Conservation (phyloP, 2,888 invertebrate species). For the Sisyra terminalis region DNA sequence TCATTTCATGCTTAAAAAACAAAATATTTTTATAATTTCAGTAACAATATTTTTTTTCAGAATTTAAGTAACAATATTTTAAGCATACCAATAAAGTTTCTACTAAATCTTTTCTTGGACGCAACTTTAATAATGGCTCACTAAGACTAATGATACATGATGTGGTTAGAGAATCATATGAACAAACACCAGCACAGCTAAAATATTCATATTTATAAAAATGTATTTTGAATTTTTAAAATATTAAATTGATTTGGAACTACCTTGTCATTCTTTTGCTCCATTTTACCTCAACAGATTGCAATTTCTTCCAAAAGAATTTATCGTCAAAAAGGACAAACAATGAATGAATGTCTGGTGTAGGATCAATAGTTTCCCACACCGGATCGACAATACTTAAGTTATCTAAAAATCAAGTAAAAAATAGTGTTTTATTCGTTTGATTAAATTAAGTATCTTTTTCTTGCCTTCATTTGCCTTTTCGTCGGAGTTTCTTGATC, state of each 20-base stretch:
- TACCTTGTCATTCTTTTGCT: slow-evolving; percentile 72
- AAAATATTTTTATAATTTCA: too few relatives aligned
- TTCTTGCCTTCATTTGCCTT: too few relatives aligned
- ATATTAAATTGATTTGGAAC: too few relatives aligned
- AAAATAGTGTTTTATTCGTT: too few relatives aligned
- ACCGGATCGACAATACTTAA: slow-evolving; percentile 39
- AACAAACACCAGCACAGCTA: slow-evolving; percentile 36
- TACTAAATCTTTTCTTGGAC: slow-evolving; percentile 87
- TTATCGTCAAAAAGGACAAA: slow-evolving; percentile 73
- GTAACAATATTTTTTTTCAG: too few relatives aligned
- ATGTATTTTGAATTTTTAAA: too few relatives aligned
- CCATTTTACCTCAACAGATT: slow-evolving; percentile 79
- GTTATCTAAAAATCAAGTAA: too few relatives aligned
- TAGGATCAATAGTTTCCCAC: slow-evolving; percentile 84
- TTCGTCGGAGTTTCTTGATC: too few relatives aligned
- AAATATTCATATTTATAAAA: neutral
- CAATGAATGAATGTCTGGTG: slow-evolving; percentile 72
- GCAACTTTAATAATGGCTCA: slow-evolving; percentile 75
- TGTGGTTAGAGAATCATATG: slow-evolving; percentile 56
- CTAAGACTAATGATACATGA: slow-evolving; percentile 75
- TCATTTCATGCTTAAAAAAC: slow-evolving; percentile 83
- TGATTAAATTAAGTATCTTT: too few relatives aligned
- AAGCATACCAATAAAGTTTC: slow-evolving; percentile 74
- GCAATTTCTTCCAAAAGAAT: slow-evolving; percentile 68
- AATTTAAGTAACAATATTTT: neutral